Base-by-base conservation (phyloP, 2,888 invertebrate species). In the Leptinotarsa rubiginosa region DNA sequence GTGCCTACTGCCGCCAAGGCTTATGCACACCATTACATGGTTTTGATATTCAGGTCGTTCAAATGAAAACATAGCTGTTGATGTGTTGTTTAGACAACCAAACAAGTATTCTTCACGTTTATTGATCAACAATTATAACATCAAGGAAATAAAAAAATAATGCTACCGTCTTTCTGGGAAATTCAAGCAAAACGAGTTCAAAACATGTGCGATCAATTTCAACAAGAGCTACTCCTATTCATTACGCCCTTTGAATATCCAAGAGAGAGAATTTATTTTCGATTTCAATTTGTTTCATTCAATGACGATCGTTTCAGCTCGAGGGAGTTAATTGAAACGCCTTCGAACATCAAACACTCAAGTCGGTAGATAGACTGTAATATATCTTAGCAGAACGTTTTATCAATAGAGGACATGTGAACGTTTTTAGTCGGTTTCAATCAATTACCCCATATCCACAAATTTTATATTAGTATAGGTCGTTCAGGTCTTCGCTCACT, bases 321-420 rank as follows among this genome's bases (percentile, higher is more conserved):
- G 52, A 52, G 18, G 52, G 52, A 18, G 52, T 7, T 52, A 52
- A 52, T 52, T 52, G 52, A 52, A 52, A 52, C 52, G 52, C 52
- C 52, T 52, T 52, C 52, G 18, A 18, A 52, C 52, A 52, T 52
- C 52, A 52, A 52, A 7, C 52, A 52, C n/a, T 52, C 52, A 52
- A 18, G 13, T 52, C 52, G 52, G 18, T 52, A n/a, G 52, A 18
- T 18, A 3, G 18, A 13, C 10, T 18, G 18, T 52, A 52, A 52
- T 52, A 18, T 12, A 52, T 52, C 52, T 52, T 10, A 41, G 10
- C 41, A 10, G 41, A 41, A 41, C 41, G 41, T 41, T 41, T 41
- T 3, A 41, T 41, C 41, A 41, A 41, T 12, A 41, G 31, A 31
- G 41, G 41, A 3, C 41, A 41, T 41, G 7, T 41, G 10, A 10